Percentiles rank a stretch among this genome's conserved stretches.
Evolutionary conservation across 1,140 invertebrate genomes (phyloP).

Genomic region (Philopotamus ludificatus): DNA sequence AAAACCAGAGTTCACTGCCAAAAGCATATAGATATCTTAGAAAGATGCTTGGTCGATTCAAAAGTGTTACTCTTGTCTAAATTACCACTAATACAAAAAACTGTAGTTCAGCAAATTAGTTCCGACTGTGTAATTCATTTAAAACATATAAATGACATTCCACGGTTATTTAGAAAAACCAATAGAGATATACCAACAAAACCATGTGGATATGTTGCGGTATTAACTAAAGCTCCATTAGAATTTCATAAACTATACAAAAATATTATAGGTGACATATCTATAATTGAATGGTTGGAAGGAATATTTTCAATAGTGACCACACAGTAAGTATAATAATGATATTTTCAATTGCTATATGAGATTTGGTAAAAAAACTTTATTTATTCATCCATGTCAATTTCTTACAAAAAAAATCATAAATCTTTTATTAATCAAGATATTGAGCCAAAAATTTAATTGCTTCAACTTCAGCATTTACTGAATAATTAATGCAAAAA

Average conservation of each 20-base stretch:
- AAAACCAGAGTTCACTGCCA: constrained; percentile 49
- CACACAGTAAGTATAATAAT: constrained; percentile 62
- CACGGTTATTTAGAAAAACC: constrained; percentile 87
- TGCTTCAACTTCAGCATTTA: too few species aligned
- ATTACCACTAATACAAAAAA: constrained; percentile 57
- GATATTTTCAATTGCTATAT: background rate
- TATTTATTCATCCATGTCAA: too few species aligned
- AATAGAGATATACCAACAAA: constrained; percentile 83
- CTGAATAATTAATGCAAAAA: too few species aligned
- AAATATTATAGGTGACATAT: constrained; percentile 54
- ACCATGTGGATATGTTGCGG: constrained; percentile 74
- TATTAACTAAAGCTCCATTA: constrained; percentile 63
- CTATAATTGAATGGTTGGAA: constrained; percentile 57
- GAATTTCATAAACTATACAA: constrained; percentile 62
- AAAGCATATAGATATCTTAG: constrained; percentile 45
- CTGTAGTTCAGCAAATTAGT: constrained; percentile 60
- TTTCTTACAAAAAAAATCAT: too few species aligned
- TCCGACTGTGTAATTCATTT: constrained; percentile 59
- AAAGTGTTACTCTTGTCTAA: constrained; percentile 51
- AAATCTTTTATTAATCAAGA: too few species aligned
- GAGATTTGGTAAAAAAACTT: background rate
- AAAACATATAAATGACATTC: constrained; percentile 85
- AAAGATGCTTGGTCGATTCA: constrained; percentile 55
- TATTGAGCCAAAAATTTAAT: too few species aligned
- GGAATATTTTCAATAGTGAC: constrained; percentile 65